A percentile compares a stretch with the other conserved stretches of the same genome.
phyloP scores from a whole-genome alignment of 2,888 invertebrate genomes.

The Drosophila mimica region DNA sequence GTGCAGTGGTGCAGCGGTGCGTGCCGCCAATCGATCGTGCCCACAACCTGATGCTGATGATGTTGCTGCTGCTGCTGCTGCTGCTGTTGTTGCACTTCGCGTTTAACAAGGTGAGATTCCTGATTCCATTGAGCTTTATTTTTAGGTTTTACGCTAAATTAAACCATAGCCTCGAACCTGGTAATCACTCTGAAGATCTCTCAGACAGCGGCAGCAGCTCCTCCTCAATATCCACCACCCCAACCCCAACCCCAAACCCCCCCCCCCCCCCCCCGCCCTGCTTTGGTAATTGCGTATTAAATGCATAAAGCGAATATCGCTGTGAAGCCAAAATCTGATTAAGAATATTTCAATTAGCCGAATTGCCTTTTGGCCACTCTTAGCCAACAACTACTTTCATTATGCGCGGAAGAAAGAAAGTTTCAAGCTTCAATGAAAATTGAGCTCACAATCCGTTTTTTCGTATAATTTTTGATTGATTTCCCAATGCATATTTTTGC shows the following conservation, averaged over 20 bases:
- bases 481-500: constrained; percentile 63
- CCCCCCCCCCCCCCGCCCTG: too few species aligned
- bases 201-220: constrained; percentile 3
- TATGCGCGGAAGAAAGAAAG: constrained; percentile 59
- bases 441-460: constrained; percentile 23
- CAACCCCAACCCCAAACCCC: too few species aligned
- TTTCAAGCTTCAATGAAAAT: constrained; percentile 52
- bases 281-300: constrained; percentile 74
- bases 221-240: constrained; percentile 1
- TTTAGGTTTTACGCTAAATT: constrained; percentile 74
- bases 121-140: constrained; percentile 54
- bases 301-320: constrained; percentile 64
- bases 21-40: constrained; percentile 59
- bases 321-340: constrained; percentile 69
- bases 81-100: constrained; percentile 12
- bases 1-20: constrained; percentile 44
- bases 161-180: constrained; percentile 58
- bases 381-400: constrained; percentile 49
- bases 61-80: constrained; percentile 9
- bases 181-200: constrained; percentile 40
- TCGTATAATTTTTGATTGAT: constrained; percentile 61
- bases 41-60: constrained; percentile 32
- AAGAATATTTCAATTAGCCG: constrained; percentile 79
- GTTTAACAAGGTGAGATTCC: constrained; percentile 46
- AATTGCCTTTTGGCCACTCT: constrained; percentile 40